Evolutionary conservation across 2,888 invertebrate species (phyloP), one percentile per base, ranked within the genome.

Genomic region (Cyclophora albipunctata): DNA sequence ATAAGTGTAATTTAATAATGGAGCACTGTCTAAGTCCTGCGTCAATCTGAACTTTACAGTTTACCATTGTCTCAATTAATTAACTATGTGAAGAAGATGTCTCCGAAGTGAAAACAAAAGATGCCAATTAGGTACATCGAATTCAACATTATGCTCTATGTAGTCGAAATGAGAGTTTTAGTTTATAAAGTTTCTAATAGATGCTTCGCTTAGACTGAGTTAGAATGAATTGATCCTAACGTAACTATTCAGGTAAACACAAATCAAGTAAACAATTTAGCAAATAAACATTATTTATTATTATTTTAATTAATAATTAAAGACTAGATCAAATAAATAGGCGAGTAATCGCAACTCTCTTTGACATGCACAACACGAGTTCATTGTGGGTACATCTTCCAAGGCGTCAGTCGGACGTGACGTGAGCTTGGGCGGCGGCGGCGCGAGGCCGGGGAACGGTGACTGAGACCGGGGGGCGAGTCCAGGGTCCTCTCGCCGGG

Each of bases 271-370:
- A 20, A 20, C 20, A 45, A 51, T 58, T 57, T 64, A 55, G 59
- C 66, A 68, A 20, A 65, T 63, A 57, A 68, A 63, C 20, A 51
- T 50, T 48, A 54, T 51, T 64, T 67, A 60, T 67, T 55, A 69
- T 66, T 65, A 66, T 65, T 68, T 61, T 64, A 61, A 63, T 70
- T 71, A 70, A 65, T 66, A 64, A 70, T 75, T 80, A 77, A 69
- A 72, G 87, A 87, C 87, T 87, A 87, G 87, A 87, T 79, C 78
- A 78, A 73, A 69, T 55, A 56, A 73, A 75, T 69, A 71, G 62
- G 78, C 78, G 79, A 80, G 64, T 60, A 67, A 73, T 81, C 81
- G 80, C 80, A 72, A 59, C 76, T 79, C 78, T 83, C 78, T 77
- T 75, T 75, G 75, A 71, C 71, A 77, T 75, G 71, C 76, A 78